Conservation (phyloP, 2,888 invertebrate genomes). For the Vesta saturnalis region DNA sequence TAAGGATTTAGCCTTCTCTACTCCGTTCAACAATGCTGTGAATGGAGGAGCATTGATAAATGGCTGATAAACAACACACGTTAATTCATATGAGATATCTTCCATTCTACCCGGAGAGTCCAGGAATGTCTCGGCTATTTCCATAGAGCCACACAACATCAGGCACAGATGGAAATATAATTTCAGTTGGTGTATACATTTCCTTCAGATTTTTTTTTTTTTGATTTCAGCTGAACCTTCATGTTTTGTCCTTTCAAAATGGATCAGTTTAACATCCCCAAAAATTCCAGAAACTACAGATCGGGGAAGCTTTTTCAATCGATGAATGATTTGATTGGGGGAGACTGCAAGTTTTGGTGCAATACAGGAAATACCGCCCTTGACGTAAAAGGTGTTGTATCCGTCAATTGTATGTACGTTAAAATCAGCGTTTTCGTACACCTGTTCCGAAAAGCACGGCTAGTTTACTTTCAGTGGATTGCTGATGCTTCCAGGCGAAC, state of each 20-base stretch:
- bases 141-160: background rate
- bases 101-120: conserved; percentile 7
- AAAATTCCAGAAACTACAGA: conserved; percentile 1
- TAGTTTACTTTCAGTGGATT: conserved; percentile 12
- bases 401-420: too few relatives aligned
- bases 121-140: background rate
- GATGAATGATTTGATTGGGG: background rate
- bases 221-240: conserved; percentile 10
- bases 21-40: conserved; percentile 15
- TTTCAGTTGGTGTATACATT: too few relatives aligned
- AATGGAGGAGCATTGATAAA: background rate
- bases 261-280: background rate
- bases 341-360: background rate
- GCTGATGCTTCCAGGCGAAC: conserved; percentile 38
- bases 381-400: background rate
- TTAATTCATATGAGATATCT: conserved; percentile 11
- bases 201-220: background rate
- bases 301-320: background rate
- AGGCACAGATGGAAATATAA: too few relatives aligned
- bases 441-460: background rate
- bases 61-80: too few relatives aligned
- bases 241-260: conserved; percentile 10
- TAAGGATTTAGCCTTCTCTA: conserved; percentile 16
- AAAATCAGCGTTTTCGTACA: background rate
- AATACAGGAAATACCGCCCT: conserved; percentile 2